Conservation (phyloP, 2,797 vertebrate species). For the Manis javanica region DNA sequence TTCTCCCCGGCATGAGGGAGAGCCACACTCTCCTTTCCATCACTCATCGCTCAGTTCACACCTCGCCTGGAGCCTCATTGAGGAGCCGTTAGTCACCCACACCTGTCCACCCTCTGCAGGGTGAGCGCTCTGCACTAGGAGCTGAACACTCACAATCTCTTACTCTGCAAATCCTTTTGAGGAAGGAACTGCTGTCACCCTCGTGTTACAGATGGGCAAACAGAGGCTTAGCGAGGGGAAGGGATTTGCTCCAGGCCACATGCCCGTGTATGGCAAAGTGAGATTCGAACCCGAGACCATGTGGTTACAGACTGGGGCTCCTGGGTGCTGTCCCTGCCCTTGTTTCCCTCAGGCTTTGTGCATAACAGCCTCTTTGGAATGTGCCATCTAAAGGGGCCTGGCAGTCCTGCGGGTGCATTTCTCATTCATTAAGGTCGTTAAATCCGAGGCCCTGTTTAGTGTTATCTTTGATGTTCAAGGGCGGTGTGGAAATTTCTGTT, state of each 20-base stretch:
- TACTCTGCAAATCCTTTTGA: neutral
- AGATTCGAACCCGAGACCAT: neutral
- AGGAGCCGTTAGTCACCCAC: too few species aligned
- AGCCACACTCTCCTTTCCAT: neutral
- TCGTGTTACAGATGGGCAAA: neutral
- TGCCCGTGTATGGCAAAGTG: neutral
- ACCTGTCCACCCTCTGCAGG: fast-evolving
- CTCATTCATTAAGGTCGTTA: neutral
- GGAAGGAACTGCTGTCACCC: neutral
- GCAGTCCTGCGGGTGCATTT: fast-evolving
- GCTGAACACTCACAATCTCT: fast-evolving
- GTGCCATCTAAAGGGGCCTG: neutral
- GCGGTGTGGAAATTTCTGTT: neutral
- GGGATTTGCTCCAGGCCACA: neutral
- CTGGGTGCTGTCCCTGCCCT: fast-evolving
- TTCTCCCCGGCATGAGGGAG: neutral
- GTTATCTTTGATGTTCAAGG: conserved; percentile 57
- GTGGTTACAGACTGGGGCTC: neutral
- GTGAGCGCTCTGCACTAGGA: fast-evolving
- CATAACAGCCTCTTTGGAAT: neutral
- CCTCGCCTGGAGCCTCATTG: neutral
- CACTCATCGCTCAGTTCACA: neutral
- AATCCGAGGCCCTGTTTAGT: neutral
- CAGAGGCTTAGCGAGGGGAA: neutral
- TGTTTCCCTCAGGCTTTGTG: too few species aligned